Conservation (phyloP, 2,888 invertebrate genomes). For the Lepidocyrtoides sp. region DNA sequence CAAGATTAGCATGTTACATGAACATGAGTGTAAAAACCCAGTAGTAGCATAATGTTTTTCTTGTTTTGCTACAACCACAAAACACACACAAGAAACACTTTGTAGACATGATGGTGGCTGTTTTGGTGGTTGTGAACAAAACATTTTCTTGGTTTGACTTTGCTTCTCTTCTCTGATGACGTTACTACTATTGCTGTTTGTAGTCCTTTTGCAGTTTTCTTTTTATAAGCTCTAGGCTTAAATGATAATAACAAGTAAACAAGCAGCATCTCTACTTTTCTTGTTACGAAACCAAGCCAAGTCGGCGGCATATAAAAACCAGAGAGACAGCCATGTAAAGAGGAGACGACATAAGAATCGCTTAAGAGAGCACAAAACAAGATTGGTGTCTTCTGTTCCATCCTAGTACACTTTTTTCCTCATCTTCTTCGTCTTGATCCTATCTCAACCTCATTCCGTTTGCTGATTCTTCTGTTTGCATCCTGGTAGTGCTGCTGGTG, state of each 20-base stretch:
- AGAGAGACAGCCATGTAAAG: not conserved
- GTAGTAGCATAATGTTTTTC: constrained; percentile 1
- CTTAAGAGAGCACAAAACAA: constrained; percentile 19
- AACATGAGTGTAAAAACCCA: not conserved
- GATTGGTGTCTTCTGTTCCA: constrained; percentile 24
- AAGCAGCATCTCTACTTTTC: constrained; percentile 11
- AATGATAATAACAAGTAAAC: constrained; percentile 76
- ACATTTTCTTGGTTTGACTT: not conserved
- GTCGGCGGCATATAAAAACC: not conserved
- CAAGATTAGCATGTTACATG: not conserved
- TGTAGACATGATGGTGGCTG: not conserved
- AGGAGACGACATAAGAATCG: constrained; percentile 26
- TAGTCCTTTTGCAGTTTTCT: not conserved
- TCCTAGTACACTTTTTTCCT: too few relatives aligned
- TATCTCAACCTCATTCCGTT: not conserved
- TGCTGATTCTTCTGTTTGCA: too few relatives aligned
- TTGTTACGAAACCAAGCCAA: not conserved
- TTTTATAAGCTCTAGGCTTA: constrained; percentile 72
- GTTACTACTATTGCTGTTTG: not conserved
- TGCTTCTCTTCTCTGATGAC: not conserved
- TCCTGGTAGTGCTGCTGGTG: not conserved
- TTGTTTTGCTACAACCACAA: not conserved
- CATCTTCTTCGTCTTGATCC: constrained; percentile 47
- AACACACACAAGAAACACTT: not conserved
- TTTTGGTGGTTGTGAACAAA: not conserved